A percentile compares a stretch with the other conserved stretches of the same genome.
Conservation (phyloP, 2,797 vertebrate species). For the Syncerus caffer region DNA sequence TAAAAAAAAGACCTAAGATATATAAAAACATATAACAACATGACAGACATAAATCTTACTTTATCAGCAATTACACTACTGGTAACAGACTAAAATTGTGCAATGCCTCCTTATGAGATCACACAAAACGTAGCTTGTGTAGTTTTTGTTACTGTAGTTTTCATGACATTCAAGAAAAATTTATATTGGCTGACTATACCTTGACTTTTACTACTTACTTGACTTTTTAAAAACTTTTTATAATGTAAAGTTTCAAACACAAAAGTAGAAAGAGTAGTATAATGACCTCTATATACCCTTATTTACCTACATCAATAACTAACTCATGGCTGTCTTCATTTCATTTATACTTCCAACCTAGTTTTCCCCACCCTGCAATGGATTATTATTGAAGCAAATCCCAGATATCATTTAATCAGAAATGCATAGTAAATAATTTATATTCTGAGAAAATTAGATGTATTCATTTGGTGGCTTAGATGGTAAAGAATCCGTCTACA, state of each 20-base stretch:
- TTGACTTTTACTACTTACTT: background rate
- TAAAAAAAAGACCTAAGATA: background rate
- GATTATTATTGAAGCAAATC: background rate
- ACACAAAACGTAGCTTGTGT: background rate
- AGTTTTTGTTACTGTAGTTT: background rate
- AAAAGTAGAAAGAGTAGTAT: background rate
- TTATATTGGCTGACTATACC: background rate
- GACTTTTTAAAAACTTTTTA: background rate
- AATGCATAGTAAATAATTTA: background rate
- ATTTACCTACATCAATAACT: background rate
- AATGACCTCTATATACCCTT: background rate
- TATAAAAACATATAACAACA: background rate
- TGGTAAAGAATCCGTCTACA: background rate
- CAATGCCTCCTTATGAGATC: background rate
- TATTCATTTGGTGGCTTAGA: background rate
- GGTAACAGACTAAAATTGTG: background rate
- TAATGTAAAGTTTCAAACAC: background rate
- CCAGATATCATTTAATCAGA: background rate
- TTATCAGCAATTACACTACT: background rate
- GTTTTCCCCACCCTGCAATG: background rate
- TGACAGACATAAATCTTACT: background rate
- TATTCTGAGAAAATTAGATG: background rate
- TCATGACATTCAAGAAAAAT: constrained; percentile 2
- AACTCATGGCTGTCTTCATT: background rate
- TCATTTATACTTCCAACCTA: background rate